A percentile compares a stretch with the other conserved stretches of the same genome.
These are phyloP conservation scores for Neolamprologus sp. DNA, from an alignment of 2,113 vertebrate genomes.

Conservation along the genomic window DNA sequence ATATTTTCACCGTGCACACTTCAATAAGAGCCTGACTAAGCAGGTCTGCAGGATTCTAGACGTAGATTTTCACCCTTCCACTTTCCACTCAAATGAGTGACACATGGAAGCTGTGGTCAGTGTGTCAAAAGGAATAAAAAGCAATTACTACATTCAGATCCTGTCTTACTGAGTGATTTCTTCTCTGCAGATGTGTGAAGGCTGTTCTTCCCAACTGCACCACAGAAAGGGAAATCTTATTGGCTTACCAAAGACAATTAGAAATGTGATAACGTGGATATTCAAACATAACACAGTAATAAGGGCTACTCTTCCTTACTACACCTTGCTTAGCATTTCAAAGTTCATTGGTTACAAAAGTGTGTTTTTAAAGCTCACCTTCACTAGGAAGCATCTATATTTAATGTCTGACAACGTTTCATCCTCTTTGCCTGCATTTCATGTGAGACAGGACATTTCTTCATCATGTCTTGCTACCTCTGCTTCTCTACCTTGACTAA, in stretches of 20 bases:
- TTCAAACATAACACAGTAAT: slow-evolving; percentile 29
- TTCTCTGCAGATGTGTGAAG: background rate
- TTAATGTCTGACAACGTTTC: slow-evolving; percentile 69
- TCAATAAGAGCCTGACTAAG: background rate
- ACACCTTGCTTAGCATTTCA: slow-evolving; percentile 9
- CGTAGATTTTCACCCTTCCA: background rate
- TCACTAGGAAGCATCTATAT: slow-evolving; percentile 64
- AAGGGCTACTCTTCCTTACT: background rate
- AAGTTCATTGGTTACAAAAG: slow-evolving; percentile 58
- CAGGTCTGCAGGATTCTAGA: background rate
- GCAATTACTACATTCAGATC: background rate
- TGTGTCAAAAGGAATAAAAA: background rate
- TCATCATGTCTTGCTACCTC: slow-evolving; percentile 60
- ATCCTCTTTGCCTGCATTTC: slow-evolving; percentile 57
- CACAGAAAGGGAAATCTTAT: background rate
- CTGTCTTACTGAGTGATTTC: background rate
- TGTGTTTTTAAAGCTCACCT: slow-evolving; percentile 51
- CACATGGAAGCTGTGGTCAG: background rate
- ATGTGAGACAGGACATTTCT: slow-evolving; percentile 58
- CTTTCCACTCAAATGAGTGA: background rate
- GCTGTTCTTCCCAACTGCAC: background rate
- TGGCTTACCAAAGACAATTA: slow-evolving; percentile 3
- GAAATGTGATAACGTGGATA: background rate
- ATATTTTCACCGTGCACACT: background rate
- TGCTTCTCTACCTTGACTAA: slow-evolving; percentile 64